phyloP scores from a whole-genome alignment of 2,797 vertebrate genomes.

The Myotis myotis region DNA sequence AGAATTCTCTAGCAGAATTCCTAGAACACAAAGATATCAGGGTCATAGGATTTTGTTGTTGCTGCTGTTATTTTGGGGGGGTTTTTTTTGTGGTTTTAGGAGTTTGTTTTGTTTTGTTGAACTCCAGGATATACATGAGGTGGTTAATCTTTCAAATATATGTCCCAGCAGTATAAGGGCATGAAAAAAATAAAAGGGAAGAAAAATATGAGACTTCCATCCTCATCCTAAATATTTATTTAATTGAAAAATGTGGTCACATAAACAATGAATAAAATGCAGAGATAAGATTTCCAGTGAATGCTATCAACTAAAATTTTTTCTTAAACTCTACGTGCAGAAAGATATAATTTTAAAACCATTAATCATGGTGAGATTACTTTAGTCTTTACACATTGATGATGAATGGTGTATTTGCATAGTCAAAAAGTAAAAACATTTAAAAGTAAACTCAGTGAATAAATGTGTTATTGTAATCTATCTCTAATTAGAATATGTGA shows the following conservation, averaged over 20 bases:
- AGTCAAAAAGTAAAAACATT: background rate
- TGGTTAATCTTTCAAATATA: background rate
- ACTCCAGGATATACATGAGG: background rate
- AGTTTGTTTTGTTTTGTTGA: background rate
- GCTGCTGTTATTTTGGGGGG: background rate
- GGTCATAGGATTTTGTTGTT: background rate
- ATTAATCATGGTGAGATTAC: background rate
- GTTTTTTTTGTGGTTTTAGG: background rate
- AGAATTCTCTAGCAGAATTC: slow-evolving; percentile 51
- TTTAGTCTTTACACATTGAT: background rate
- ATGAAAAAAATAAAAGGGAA: background rate
- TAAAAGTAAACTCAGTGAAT: slow-evolving; percentile 18
- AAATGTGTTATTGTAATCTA: background rate
- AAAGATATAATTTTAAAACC: background rate
- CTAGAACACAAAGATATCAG: slow-evolving; percentile 21
- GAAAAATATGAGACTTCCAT: background rate
- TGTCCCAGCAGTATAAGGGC: background rate
- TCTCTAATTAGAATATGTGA: background rate
- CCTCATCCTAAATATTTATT: background rate
- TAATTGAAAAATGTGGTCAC: background rate
- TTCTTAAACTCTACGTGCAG: background rate
- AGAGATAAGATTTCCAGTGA: background rate
- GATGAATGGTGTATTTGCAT: background rate
- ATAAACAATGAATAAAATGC: background rate
- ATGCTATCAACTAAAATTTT: background rate